Base-by-base conservation (phyloP, 2,797 vertebrate genomes). In the Eurystomus glaucurus region DNA sequence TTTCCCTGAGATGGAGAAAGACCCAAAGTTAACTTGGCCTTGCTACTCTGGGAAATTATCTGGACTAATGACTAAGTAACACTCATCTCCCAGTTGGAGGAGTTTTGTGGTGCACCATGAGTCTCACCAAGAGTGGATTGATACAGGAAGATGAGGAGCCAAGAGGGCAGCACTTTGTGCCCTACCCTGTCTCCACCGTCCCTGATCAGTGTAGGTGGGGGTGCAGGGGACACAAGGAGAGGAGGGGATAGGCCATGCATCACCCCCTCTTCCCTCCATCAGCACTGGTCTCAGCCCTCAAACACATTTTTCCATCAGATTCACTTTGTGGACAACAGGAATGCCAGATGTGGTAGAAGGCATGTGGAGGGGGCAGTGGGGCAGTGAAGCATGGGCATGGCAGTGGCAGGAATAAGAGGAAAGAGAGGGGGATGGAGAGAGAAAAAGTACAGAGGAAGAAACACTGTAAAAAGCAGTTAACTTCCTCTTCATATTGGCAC, bases 401-500 rank as follows among this genome's bases (percentile, higher is more conserved):
- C 48, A 48, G 29, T 4, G 41, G 33, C 29, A 58, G 41, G 37
- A 76, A 64, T 85, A 37, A 72, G 35, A 79, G 13, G 22, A 65
- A 65, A 22, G 55, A 41, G 31, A 6, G 8, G 6, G 39, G 19
- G 5, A 10, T 4, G 18, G n/a, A 61, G 29, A 20, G 41, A 22
- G 26, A 77, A 51, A 82, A 55, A 7, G 14, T 18, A 43, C 76
- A 33, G 31, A 18, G 19, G 93, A 89, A 93, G 95, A 91, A 95
- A 60, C 31, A 75, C 89, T 83, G 86, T 82, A 29, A 91, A 96
- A 95, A 97, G 69, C 89, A 82, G 57, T 65, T 37, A 87, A 89
- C 94, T 95, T 97, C 76, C 88, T 95, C 89, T 93, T 96, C 83
- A 70, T 90, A 92, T 96, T 96, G 94, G 95, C 96, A 96, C 88